phyloP scores from a whole-genome alignment of 2,888 invertebrate genomes.

The Nemotelus pantherinus region DNA sequence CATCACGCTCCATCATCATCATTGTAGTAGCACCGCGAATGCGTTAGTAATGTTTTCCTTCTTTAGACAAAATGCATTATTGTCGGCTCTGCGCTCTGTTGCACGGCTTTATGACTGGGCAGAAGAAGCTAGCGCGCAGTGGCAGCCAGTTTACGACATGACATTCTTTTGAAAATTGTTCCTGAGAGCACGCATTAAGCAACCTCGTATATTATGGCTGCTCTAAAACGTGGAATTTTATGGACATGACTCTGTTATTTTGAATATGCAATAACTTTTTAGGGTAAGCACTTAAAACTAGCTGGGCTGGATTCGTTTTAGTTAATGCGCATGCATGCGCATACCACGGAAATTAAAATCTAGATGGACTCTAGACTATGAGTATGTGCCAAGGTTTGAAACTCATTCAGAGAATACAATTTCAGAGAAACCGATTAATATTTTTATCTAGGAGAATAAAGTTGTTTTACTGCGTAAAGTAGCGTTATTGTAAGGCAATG shows the following conservation, averaged over 20 bases:
- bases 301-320: background rate
- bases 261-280: too few relatives aligned
- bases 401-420: too few relatives aligned
- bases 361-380: too few relatives aligned
- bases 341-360: too few relatives aligned
- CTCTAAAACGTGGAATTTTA: conserved; percentile 26
- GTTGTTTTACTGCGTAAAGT: too few relatives aligned
- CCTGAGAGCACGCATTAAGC: conserved; percentile 25
- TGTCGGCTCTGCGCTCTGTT: background rate
- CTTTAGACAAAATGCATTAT: conserved; percentile 5
- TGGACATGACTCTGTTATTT: conserved; percentile 3
- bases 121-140: background rate
- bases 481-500: too few relatives aligned
- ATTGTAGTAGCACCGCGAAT: background rate
- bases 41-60: conserved; percentile 4
- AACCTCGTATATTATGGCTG: conserved; percentile 26
- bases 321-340: too few relatives aligned
- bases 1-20: background rate
- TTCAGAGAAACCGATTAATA: too few relatives aligned
- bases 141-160: conserved; percentile 15
- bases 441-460: too few relatives aligned
- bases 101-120: background rate
- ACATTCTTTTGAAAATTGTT: conserved; percentile 22
- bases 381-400: too few relatives aligned
- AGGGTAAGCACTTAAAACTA: background rate